These are phyloP conservation scores for Thrips palmi DNA, from an alignment of 1,140 invertebrate genomes.

Conservation along the genomic window DNA sequence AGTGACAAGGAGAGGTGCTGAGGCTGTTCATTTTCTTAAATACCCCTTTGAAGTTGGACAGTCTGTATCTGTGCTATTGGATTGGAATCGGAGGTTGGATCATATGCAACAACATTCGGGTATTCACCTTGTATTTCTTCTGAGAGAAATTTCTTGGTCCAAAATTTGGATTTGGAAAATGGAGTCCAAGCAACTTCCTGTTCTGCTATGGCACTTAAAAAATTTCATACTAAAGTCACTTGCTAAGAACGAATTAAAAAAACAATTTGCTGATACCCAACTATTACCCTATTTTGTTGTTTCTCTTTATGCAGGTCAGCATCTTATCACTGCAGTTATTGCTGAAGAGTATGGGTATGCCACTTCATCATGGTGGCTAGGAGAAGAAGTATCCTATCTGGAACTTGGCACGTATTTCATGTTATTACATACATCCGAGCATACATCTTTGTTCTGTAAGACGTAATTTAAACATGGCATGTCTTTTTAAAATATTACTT, in stretches of 20 bases:
- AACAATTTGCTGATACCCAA: conserved; percentile 3
- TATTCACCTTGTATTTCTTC: conserved; percentile 18
- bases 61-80: conserved; percentile 37
- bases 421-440: background rate
- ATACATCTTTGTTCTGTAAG: conserved; percentile 1
- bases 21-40: conserved; percentile 50
- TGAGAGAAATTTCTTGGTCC: background rate
- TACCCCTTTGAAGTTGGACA: conserved; percentile 36
- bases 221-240: too few species aligned
- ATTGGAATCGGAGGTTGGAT: conserved; percentile 64
- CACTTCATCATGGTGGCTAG: conserved; percentile 66
- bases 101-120: conserved; percentile 84
- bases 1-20: conserved; percentile 41
- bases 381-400: conserved; percentile 42
- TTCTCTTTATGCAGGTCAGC: conserved; percentile 39
- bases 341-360: conserved; percentile 42
- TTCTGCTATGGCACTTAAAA: too few species aligned
- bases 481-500: conserved; percentile 12
- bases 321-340: conserved; percentile 61
- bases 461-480: conserved; percentile 5
- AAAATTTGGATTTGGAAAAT: background rate
- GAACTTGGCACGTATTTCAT: conserved; percentile 29
- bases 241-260: background rate
- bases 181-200: too few species aligned
- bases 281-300: conserved; percentile 8